Percentiles rank a stretch among this genome's conserved stretches.
These are phyloP conservation scores for Caenorhabditis macrosperma DNA, from an alignment of 2,888 invertebrate genomes.

Conservation along the genomic window DNA sequence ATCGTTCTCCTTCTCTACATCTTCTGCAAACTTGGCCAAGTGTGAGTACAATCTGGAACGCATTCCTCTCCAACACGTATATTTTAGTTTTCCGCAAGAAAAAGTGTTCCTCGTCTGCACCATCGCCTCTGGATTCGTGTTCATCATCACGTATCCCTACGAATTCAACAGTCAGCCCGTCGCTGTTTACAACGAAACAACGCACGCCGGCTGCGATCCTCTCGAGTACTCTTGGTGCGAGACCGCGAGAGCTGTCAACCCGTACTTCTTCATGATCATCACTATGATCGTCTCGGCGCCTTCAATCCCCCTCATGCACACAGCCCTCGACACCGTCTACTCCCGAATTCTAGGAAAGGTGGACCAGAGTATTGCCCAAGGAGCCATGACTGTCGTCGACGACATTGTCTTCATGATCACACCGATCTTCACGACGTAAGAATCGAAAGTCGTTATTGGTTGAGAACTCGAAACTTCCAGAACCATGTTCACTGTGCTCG, in stretches of 20 bases:
- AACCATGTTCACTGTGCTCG: slow-evolving; percentile 43
- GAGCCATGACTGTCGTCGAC: slow-evolving; percentile 62
- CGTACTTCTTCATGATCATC: slow-evolving; percentile 47
- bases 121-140: slow-evolving; percentile 36
- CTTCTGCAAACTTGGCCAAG: slow-evolving; percentile 52
- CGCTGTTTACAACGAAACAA: slow-evolving; percentile 55
- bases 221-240: slow-evolving; percentile 61
- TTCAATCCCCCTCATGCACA: slow-evolving; percentile 55
- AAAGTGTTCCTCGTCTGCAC: slow-evolving; percentile 45
- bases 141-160: slow-evolving; percentile 57
- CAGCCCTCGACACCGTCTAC: slow-evolving; percentile 62
- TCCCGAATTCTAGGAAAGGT: slow-evolving; percentile 65
- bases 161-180: slow-evolving; percentile 42
- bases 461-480: slow-evolving; percentile 4
- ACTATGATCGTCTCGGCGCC: slow-evolving; percentile 34
- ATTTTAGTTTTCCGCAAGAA: slow-evolving; percentile 53
- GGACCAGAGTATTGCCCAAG: slow-evolving; percentile 68
- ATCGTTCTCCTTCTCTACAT: slow-evolving; percentile 46
- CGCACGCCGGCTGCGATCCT: slow-evolving; percentile 56
- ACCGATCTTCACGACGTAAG: slow-evolving; percentile 64
- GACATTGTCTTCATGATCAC: slow-evolving; percentile 63
- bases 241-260: slow-evolving; percentile 33
- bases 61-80: background rate
- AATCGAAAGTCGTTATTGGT: background rate
- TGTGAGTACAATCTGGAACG: slow-evolving; percentile 15